phyloP scores from a whole-genome alignment of 2,113 vertebrate species.

The Stegostoma tigrinum region DNA sequence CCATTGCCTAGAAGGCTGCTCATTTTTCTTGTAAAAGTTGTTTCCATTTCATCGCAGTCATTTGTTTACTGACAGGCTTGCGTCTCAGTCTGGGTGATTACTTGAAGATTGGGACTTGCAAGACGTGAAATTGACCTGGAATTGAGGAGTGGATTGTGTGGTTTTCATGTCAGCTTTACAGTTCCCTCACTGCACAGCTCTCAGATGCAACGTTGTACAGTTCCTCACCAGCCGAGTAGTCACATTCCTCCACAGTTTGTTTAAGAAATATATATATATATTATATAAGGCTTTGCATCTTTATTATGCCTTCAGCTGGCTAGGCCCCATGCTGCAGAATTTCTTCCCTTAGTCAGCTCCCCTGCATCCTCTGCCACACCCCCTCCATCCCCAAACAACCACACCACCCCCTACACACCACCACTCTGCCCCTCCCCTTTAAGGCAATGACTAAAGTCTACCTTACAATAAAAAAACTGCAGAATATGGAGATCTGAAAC shows the following conservation, averaged over 20 bases:
- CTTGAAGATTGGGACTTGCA: slow-evolving; percentile 17
- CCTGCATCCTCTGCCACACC: too few species aligned
- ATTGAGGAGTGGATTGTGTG: not conserved
- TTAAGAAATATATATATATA: not conserved
- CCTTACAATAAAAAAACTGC: too few species aligned
- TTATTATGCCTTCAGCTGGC: not conserved
- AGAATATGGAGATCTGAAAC: too few species aligned
- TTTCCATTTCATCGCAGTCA: slow-evolving; percentile 24
- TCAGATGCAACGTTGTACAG: not conserved
- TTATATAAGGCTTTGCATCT: too few species aligned
- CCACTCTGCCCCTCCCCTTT: not conserved
- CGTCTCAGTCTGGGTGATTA: slow-evolving; percentile 15
- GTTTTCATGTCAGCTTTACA: not conserved
- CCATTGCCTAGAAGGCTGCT: not conserved
- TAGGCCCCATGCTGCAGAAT: not conserved
- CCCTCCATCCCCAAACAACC: too few species aligned
- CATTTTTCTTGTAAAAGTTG: slow-evolving; percentile 26
- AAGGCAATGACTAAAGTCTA: not conserved
- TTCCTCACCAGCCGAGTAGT: not conserved
- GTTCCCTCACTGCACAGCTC: not conserved
- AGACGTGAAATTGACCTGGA: slow-evolving; percentile 27
- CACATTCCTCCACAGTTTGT: not conserved
- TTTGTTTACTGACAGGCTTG: slow-evolving; percentile 23
- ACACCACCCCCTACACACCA: too few species aligned
- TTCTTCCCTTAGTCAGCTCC: not conserved